Evolutionary conservation across 2,888 invertebrate genomes (phyloP), one percentile per base, ranked within the genome.

Genomic region (Adelphocoris suturalis): DNA sequence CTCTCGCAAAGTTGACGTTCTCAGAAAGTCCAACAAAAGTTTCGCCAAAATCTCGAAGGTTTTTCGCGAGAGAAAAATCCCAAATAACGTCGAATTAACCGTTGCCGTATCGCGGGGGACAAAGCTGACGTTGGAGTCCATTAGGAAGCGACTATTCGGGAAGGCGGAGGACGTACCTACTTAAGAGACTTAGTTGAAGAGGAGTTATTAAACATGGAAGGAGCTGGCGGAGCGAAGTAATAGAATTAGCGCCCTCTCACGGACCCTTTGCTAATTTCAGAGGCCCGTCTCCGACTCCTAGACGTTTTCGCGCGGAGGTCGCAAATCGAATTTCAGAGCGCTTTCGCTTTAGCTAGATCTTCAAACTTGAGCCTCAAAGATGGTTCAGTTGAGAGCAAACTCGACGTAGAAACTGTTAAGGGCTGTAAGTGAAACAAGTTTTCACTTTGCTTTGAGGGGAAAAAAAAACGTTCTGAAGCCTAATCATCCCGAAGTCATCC

Each of bases 241-340:
- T 78, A 46, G 78, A 78, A 78, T 78, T 78, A 78, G 78, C 78
- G 78, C 78, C 78, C 78, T 78, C 78, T 78, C 78, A 78, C 78
- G 47, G 78, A 78, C 78, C 78, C 78, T 78, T 78, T 78, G 46
- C 78, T 78, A 78, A 78, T 78, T 78, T 78, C 9, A 78, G 78
- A 78, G 78, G 78, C 78, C 78, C 68, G 68, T 68, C 23, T 23
- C 11, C 52, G 14, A 68, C 68, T 68, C 68, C 68, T 68, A 68
- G 68, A 68, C 68, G 68, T 68, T 68, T 68, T 23, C 68, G 12
- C 68, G 23, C 23, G 4, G 68, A 19, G 1, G 68, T 68, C 68
- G 23, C 68, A 68, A 68, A 68, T 68, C 68, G 23, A 68, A 68
- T 68, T 68, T 68, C 68, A 68, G 68, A 27, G 68, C 19, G 52